Base-by-base conservation (phyloP, 2,113 vertebrate genomes). In the Fregata magnificens region DNA sequence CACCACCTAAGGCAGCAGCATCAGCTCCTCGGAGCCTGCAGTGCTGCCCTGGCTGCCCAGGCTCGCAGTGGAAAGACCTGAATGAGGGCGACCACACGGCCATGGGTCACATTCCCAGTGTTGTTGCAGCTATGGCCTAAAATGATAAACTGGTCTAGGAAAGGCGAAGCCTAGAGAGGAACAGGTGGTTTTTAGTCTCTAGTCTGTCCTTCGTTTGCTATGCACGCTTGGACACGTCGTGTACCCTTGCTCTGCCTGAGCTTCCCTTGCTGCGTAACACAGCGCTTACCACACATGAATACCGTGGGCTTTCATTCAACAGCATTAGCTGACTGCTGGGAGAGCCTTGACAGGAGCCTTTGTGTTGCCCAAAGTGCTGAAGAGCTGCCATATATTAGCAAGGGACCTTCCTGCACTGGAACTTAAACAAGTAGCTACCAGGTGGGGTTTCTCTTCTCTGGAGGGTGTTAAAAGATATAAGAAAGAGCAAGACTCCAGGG, bases 41-140 rank as follows among this genome's bases (percentile, higher is more conserved):
- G 10, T 36, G 25, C 59, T 90, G 82, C n/a, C 53, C 69, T n/a
- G 38, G 15, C 28, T 63, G 47, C 13, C 61, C 50, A 28, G 76
- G 40, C 16, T 25, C 5, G 7, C 29, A 8, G 19, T 9, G 50
- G 80, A 5, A 53, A 52, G 16, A 36, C 66, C 14, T 14, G 42
- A 63, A 20, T 3, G 5, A 53, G 38, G 6, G 20, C 0, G 1
- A 25, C 29, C 2, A 1, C 25, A 2, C 1, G 4, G 36, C 42
- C 3, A 2, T 36, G 67, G 32, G 49, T 72, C 28, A 8, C 25
- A 6, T 62, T 88, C n/a, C 32, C 15, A 16, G 20, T 32, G 66
- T 13, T 52, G 31, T n/a, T 69, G 82, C 78, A 77, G 62, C 56
- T 82, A 1, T 40, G 55, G 42, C 26, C 44, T 29, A 9, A 49